A percentile compares a stretch with the other conserved stretches of the same genome.
phyloP scores from a whole-genome alignment of 2,888 invertebrate species.

The Drepanosiphum platanoidis region DNA sequence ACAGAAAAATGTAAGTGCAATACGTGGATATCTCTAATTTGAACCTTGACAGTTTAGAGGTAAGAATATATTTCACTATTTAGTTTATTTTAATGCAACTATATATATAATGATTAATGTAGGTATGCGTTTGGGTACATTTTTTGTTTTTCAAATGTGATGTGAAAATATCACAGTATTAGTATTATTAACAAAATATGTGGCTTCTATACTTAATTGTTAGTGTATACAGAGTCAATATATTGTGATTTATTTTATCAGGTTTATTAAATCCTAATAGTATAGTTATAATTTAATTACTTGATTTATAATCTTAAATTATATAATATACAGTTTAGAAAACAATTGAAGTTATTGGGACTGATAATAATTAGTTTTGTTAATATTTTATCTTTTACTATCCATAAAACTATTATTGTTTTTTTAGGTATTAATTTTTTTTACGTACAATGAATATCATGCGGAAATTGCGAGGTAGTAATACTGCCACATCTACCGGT shows the following conservation, averaged over 20 bases:
- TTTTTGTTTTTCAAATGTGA: too few species aligned
- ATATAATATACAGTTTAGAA: not conserved
- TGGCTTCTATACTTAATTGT: too few species aligned
- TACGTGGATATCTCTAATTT: not conserved
- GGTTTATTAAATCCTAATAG: not conserved
- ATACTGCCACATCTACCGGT: conserved; percentile 68
- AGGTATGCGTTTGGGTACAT: not conserved
- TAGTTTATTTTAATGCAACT: not conserved
- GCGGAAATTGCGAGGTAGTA: conserved; percentile 82
- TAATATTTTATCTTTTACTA: not conserved
- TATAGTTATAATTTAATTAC: not conserved
- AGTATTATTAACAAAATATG: too few species aligned
- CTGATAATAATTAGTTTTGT: not conserved
- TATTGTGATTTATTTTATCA: too few species aligned
- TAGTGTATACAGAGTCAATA: too few species aligned
- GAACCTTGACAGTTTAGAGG: conserved; percentile 23
- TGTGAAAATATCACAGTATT: too few species aligned
- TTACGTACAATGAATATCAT: conserved; percentile 82
- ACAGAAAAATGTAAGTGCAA: conserved; percentile 21
- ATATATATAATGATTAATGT: not conserved
- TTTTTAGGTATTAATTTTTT: conserved; percentile 2
- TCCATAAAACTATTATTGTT: not conserved
- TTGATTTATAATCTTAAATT: not conserved
- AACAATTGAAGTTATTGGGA: not conserved
- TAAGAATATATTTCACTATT: not conserved